Percentiles rank a stretch among this genome's conserved stretches.
Conservation (phyloP, 2,888 invertebrate species). For the Crepidodera aurea region DNA sequence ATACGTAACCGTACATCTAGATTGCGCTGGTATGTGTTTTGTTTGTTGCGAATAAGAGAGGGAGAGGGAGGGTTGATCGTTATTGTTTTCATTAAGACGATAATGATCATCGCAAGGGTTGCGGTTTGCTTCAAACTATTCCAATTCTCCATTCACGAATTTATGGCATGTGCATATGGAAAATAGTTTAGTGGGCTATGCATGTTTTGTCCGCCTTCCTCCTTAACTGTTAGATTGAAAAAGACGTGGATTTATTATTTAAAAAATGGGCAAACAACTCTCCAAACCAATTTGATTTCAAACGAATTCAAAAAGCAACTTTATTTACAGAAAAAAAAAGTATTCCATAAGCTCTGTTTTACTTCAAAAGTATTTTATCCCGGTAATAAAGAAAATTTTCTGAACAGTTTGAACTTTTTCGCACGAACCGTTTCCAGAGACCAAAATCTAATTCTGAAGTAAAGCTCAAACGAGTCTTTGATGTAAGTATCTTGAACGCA, state of each 20-base stretch:
- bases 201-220: constrained; percentile 10
- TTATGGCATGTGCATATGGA: constrained; percentile 11
- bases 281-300: too few relatives aligned
- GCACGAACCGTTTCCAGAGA: not conserved
- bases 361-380: too few relatives aligned
- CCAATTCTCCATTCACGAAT: not conserved
- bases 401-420: not conserved
- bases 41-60: constrained; percentile 9
- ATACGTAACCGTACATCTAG: constrained; percentile 10
- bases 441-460: constrained; percentile 11
- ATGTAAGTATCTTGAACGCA: constrained; percentile 1
- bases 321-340: too few relatives aligned
- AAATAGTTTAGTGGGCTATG: constrained; percentile 19
- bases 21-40: constrained; percentile 25
- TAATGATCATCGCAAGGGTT: constrained; percentile 17
- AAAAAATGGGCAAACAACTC: too few relatives aligned
- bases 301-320: too few relatives aligned
- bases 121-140: constrained; percentile 17
- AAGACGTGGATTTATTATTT: too few relatives aligned
- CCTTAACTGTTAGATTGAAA: too few relatives aligned
- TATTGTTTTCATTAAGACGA: constrained; percentile 17
- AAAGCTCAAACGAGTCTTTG: constrained; percentile 13
- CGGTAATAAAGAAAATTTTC: not conserved
- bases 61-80: not conserved
- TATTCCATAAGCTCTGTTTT: too few relatives aligned